These are phyloP conservation scores for Rafetus swinhoei DNA, from an alignment of 2,113 vertebrate genomes.

Conservation along the genomic window DNA sequence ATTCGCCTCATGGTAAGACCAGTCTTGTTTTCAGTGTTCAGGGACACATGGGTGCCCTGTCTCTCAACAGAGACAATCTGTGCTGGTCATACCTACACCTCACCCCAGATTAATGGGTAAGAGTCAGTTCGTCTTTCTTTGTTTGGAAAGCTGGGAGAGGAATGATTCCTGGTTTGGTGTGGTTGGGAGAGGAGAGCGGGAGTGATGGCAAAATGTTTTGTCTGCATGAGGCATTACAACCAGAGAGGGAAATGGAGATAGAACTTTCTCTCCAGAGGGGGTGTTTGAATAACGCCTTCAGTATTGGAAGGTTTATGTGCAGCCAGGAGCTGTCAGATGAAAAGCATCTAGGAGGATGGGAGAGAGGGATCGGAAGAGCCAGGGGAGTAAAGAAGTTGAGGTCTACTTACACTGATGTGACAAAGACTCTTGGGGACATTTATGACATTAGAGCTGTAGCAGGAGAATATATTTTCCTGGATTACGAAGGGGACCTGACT, in stretches of 20 bases:
- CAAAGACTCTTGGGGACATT: not conserved
- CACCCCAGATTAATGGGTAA: not conserved
- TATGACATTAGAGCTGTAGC: not conserved
- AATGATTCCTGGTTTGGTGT: not conserved
- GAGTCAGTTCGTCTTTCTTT: not conserved
- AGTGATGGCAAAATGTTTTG: not conserved
- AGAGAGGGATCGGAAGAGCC: not conserved
- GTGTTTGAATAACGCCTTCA: not conserved
- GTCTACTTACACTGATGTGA: not conserved
- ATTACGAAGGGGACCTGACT: conserved; percentile 15
- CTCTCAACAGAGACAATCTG: not conserved
- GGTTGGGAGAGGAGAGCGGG: not conserved
- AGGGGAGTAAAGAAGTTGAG: not conserved
- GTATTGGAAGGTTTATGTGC: not conserved
- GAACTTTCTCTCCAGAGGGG: not conserved
- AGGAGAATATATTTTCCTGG: conserved; percentile 23
- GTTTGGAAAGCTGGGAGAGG: not conserved
- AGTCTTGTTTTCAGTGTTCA: not conserved
- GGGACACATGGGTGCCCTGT: not conserved
- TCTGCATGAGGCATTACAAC: not conserved
- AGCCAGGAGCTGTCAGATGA: not conserved
- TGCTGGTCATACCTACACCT: not conserved
- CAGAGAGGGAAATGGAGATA: accelerated
- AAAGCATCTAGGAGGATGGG: not conserved
- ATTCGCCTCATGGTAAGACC: too few relatives aligned